phyloP scores from a whole-genome alignment of 2,113 vertebrate genomes.

The Atractosteus spatula region DNA sequence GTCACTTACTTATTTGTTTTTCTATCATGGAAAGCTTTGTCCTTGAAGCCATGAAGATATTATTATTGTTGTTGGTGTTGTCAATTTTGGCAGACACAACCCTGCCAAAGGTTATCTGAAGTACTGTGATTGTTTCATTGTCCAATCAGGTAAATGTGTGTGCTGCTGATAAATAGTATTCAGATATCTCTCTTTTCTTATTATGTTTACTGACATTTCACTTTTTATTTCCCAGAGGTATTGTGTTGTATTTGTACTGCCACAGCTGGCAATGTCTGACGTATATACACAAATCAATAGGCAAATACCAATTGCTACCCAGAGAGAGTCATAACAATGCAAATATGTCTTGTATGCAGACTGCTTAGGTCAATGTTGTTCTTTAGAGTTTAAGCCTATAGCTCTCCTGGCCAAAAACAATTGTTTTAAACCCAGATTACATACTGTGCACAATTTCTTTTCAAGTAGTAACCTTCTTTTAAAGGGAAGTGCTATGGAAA shows the following conservation, averaged over 20 bases:
- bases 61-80: neutral
- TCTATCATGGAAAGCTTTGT: too few species aligned
- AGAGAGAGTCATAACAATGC: slow-evolving; percentile 6
- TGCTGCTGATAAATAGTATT: neutral
- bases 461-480: too few species aligned
- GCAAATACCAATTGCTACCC: slow-evolving; percentile 9
- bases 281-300: neutral
- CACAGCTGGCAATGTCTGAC: slow-evolving; percentile 2
- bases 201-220: slow-evolving; percentile 20
- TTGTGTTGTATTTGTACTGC: slow-evolving; percentile 17
- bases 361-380: neutral
- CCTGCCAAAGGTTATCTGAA: slow-evolving; percentile 10
- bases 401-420: too few species aligned
- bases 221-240: slow-evolving; percentile 23
- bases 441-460: too few species aligned
- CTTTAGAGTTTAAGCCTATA: too few species aligned
- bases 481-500: too few species aligned
- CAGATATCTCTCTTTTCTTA: neutral
- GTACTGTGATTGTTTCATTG: neutral
- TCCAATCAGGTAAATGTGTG: neutral
- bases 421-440: too few species aligned
- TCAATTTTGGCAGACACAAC: slow-evolving; percentile 4
- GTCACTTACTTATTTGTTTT: slow-evolving; percentile 6
- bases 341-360: slow-evolving; percentile 2
- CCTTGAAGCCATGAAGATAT: neutral